Evolutionary conservation across 2,113 vertebrate genomes (phyloP).

Genomic region (Tylochromis polylepis): DNA sequence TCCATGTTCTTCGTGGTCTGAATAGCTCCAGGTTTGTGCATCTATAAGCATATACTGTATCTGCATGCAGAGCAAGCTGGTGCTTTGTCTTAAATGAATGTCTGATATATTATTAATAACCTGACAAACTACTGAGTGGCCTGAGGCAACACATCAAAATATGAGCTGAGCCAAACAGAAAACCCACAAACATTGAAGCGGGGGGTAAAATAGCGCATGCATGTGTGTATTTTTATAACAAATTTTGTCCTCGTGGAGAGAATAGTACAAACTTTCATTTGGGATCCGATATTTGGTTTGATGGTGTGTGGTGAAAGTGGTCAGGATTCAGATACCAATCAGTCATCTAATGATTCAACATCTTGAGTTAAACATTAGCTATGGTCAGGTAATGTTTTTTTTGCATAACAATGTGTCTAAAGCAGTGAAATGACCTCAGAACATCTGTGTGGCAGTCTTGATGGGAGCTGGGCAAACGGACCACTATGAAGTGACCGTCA

Average conservation of each 20-base stretch:
- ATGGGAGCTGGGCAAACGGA: neutral
- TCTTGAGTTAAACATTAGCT: neutral
- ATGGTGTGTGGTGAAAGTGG: neutral
- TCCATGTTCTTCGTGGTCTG: neutral
- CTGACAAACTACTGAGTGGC: neutral
- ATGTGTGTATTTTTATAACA: neutral
- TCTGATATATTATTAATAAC: neutral
- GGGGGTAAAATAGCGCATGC: neutral
- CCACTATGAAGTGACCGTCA: rapidly evolving
- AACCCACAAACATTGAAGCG: neutral
- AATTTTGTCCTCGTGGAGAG: neutral
- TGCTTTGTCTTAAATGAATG: neutral
- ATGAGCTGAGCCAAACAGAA: neutral
- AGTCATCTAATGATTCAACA: neutral
- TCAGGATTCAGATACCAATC: neutral
- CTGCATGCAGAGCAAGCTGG: neutral
- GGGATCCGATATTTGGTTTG: neutral
- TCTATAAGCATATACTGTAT: neutral
- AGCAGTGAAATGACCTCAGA: neutral
- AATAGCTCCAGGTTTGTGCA: neutral
- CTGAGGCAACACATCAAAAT: neutral
- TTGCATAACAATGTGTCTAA: neutral
- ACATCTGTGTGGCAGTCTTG: neutral
- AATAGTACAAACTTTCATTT: neutral
- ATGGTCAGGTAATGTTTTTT: rapidly evolving